Conservation (phyloP, 1,140 invertebrate genomes). For the Drosophila rufa region DNA sequence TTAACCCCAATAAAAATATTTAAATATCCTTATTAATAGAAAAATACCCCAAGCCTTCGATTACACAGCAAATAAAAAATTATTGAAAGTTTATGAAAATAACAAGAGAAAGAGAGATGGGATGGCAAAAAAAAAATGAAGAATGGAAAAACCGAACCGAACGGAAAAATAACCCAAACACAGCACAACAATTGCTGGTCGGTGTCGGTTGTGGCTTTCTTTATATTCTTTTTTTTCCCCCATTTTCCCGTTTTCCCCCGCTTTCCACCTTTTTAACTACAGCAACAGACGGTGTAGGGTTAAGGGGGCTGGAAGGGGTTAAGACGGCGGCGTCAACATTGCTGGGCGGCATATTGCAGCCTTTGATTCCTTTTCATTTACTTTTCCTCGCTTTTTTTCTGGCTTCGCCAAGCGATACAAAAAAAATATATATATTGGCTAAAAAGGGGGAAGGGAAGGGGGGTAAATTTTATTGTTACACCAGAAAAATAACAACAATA, state of each 20-base stretch:
- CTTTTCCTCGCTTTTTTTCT: constrained; percentile 38
- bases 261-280: constrained; percentile 44
- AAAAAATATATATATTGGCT: constrained; percentile 1
- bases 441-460: constrained; percentile 41
- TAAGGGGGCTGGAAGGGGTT: not conserved
- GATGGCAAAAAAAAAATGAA: constrained; percentile 8
- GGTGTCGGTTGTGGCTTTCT: constrained; percentile 68
- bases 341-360: constrained; percentile 72
- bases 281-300: constrained; percentile 49
- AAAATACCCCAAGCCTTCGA: not conserved
- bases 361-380: constrained; percentile 72
- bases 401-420: constrained; percentile 33
- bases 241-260: constrained; percentile 1
- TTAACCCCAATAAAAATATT: no score
- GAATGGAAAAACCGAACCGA: constrained; percentile 17
- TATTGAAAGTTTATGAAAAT: constrained; percentile 80
- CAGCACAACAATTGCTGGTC: constrained; percentile 65
- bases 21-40: not conserved
- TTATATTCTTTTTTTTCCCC: constrained; percentile 17
- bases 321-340: constrained; percentile 59
- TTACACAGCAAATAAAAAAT: constrained; percentile 56
- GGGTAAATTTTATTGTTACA: constrained; percentile 77
- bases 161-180: constrained; percentile 48
- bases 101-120: constrained; percentile 23
- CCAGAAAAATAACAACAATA: constrained; percentile 78